Evolutionary conservation across 1,140 invertebrate species (phyloP), one percentile per base, ranked within the genome.

Genomic region (Teleogryllus occipitalis): DNA sequence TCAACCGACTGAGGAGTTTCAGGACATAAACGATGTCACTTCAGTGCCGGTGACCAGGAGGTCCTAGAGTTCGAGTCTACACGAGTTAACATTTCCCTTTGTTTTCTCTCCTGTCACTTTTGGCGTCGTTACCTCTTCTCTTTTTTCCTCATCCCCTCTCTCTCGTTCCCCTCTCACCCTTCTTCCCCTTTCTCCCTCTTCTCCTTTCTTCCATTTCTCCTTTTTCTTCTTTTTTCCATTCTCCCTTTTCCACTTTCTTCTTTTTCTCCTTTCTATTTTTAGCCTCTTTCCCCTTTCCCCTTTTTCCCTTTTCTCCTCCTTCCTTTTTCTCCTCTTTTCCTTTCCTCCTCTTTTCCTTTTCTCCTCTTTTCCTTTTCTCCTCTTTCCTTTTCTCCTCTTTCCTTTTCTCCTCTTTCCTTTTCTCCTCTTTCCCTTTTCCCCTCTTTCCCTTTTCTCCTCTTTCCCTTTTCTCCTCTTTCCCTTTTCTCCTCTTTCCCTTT

Each of bases 331-430:
- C 22, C 74, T 27, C 8, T n/a, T 8, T 74, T 21, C 74, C n/a
- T 74, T 74, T n/a, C 74, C n/a, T 74, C 22, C 22, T 74, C n/a
- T 8, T n/a, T 27, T 21, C 49, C 21, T 27, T 72, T 22, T 48
- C 22, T 74, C 65, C 65, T 74, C 27, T 18, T 14, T 22, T 77
- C 76, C 27, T 54, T 77, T 39, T 21, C 27, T 75, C 74, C 76
- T 39, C 48, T 21, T 15, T 54, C 8, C 76, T 77, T 77, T 39
- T 21, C 76, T 77, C 21, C 18, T 8, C 21, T 8, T n/a, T 74
- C 21, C 21, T n/a, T n/a, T 27, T 74, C 74, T n/a, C 21, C 8
- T n/a, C n/a, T 74, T 54, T 15, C 49, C 21, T 74, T n/a, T n/a
- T 74, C 21, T 8, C 22, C 21, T 74, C 22, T 74, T 74, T 27